Evolutionary conservation across 2,797 vertebrate genomes (phyloP).

Genomic region (Buceros bicornis): DNA sequence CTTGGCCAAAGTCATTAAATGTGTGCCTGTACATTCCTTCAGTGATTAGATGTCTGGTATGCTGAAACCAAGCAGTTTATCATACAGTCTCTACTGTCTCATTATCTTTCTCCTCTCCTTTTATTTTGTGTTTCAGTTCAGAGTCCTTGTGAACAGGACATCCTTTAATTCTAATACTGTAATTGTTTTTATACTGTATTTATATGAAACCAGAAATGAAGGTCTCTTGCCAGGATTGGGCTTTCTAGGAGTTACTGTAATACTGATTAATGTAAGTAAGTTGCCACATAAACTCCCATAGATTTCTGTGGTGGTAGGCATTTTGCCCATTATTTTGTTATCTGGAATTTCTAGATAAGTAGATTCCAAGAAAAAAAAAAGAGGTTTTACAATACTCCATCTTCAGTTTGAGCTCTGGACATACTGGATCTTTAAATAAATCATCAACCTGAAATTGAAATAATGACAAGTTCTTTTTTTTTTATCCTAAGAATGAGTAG

Average conservation of each 20-base stretch:
- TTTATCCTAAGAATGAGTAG: neutral
- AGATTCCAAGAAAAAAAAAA: neutral
- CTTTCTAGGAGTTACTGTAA: neutral
- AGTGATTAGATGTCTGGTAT: neutral
- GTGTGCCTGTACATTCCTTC: neutral
- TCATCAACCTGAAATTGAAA: neutral
- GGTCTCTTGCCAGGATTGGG: neutral
- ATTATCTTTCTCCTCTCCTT: neutral
- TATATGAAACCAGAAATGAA: neutral
- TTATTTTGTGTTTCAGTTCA: neutral
- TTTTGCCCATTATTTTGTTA: neutral
- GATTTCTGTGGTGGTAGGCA: neutral
- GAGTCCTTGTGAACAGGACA: neutral
- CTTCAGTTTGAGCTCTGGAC: neutral
- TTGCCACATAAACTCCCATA: neutral
- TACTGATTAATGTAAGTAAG: neutral
- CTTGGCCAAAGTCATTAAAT: slow-evolving; percentile 7
- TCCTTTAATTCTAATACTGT: neutral
- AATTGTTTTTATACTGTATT: neutral
- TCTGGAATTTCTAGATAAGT: neutral
- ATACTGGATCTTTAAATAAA: neutral
- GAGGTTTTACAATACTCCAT: neutral
- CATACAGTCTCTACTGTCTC: neutral
- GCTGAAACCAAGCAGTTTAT: neutral
- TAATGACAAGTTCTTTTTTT: neutral